These are phyloP conservation scores for Dasypolia templi DNA, from an alignment of 2,888 invertebrate species.

Conservation along the genomic window DNA sequence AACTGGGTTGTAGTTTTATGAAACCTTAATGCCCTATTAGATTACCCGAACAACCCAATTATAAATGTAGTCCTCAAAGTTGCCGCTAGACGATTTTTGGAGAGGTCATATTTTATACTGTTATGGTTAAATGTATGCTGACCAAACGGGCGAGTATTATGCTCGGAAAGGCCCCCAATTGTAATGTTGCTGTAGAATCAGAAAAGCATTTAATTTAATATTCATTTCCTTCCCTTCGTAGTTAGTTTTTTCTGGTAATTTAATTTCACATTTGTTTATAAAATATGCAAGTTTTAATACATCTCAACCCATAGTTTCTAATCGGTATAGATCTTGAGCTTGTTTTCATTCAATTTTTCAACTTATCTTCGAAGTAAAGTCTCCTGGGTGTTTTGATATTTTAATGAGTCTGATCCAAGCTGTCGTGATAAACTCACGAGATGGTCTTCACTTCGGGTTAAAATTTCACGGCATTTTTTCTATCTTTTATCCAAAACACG, in stretches of 20 bases:
- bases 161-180: conserved; percentile 21
- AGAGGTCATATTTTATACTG: conserved; percentile 36
- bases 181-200: conserved; percentile 16
- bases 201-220: not conserved
- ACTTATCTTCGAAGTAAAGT: conserved; percentile 9
- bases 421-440: conserved; percentile 29
- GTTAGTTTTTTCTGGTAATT: not conserved
- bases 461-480: conserved; percentile 55
- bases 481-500: conserved; percentile 70
- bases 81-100: conserved; percentile 35
- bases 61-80: conserved; percentile 31
- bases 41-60: conserved; percentile 38
- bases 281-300: conserved; percentile 17
- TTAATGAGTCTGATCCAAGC: conserved; percentile 45
- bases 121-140: conserved; percentile 29
- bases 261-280: not conserved
- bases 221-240: not conserved
- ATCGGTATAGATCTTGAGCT: conserved; percentile 16
- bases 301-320: not conserved
- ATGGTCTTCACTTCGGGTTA: conserved; percentile 39
- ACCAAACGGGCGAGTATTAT: not conserved
- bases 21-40: conserved; percentile 7
- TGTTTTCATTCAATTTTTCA: conserved; percentile 48
- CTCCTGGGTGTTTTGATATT: conserved; percentile 40
- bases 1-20: not conserved